phyloP scores from a whole-genome alignment of 2,888 invertebrate genomes.

The Dolomedes plantarius region DNA sequence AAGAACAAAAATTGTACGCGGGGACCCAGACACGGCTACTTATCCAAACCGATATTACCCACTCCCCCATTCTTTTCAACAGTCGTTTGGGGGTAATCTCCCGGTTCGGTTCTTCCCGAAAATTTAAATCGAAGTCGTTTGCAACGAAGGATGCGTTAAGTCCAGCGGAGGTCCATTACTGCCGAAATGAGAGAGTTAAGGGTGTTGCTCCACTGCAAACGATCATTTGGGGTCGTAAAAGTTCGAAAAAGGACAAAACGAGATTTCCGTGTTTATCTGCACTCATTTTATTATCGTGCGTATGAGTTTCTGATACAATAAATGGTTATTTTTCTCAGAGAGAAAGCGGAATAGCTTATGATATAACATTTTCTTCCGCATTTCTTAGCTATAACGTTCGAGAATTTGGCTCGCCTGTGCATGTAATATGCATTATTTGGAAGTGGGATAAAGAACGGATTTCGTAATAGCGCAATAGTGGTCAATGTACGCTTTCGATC shows the following conservation, averaged over 20 bases:
- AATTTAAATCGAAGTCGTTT: constrained; percentile 64
- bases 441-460: too few species aligned
- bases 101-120: constrained; percentile 12
- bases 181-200: not conserved
- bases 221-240: constrained; percentile 4
- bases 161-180: constrained; percentile 2
- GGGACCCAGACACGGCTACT: too few species aligned
- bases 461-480: too few species aligned
- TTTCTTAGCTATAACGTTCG: too few species aligned
- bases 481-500: too few species aligned
- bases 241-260: not conserved
- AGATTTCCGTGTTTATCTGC: constrained; percentile 12
- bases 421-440: too few species aligned
- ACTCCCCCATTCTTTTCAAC: not conserved
- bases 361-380: too few species aligned
- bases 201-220: not conserved
- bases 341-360: too few species aligned
- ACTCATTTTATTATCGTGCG: not conserved
- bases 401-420: too few species aligned
- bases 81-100: not conserved
- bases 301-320: not conserved
- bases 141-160: constrained; percentile 16
- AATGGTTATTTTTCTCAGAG: constrained; percentile 8
- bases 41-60: constrained; percentile 24
- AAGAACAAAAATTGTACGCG: too few species aligned